Percentiles rank a stretch among this genome's conserved stretches.
Evolutionary conservation across 2,888 invertebrate species (phyloP).

Genomic region (Eupithecia subumbrata): DNA sequence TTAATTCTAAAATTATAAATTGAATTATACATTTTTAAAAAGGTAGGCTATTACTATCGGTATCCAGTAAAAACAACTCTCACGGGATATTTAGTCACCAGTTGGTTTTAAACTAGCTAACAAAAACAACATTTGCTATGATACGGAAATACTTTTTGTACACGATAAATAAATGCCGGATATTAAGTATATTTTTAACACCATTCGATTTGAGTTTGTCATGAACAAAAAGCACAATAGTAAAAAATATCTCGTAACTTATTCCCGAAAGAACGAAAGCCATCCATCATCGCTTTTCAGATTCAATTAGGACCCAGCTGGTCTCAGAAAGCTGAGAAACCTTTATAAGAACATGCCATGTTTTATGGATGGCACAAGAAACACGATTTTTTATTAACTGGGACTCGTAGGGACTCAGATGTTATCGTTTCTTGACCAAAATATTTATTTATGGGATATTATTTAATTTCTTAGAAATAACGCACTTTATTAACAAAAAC

Average conservation of each 20-base stretch:
- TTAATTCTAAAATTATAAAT: no score
- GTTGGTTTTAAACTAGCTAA: background rate
- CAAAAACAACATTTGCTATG: background rate
- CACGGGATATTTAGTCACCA: background rate
- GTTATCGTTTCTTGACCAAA: background rate
- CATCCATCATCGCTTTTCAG: constrained; percentile 13
- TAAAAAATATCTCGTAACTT: background rate
- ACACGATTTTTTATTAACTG: background rate
- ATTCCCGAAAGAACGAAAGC: background rate
- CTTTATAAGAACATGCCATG: background rate
- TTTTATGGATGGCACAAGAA: constrained; percentile 2
- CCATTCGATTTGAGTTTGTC: background rate
- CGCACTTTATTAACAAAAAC: no score
- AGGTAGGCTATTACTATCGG: no score
- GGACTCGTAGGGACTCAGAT: background rate
- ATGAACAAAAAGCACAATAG: background rate
- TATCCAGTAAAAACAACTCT: background rate
- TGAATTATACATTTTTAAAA: no score
- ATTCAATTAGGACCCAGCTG: constrained; percentile 15
- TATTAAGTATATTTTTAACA: background rate
- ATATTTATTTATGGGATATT: no score
- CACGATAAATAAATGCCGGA: background rate
- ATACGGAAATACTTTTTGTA: background rate
- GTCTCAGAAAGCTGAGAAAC: background rate
- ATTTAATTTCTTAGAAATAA: no score